Evolutionary conservation across 2,888 invertebrate genomes (phyloP), one percentile per base, ranked within the genome.

Genomic region (Polylopha cassiicola): DNA sequence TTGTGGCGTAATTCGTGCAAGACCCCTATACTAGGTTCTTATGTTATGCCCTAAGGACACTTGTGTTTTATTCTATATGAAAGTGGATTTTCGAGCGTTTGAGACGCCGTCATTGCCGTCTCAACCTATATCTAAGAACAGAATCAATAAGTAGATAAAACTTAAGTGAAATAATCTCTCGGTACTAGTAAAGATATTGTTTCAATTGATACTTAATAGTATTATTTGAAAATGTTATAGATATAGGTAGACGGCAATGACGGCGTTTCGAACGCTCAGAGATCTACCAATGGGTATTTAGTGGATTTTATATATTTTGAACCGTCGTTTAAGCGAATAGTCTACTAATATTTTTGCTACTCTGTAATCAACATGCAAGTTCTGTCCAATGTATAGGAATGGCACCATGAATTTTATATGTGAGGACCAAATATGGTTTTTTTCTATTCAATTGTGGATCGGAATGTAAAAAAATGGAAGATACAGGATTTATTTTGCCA

Each of bases 401-500:
- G 81, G 82, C 81, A 80, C 74, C 60, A 73, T 80, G 77, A 74
- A 76, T 76, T 79, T 72, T 71, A 65, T 61, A 78, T 58, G 67
- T 56, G 72, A 73, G 77, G 80, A 82, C 82, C 82, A 81, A 79
- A 63, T 64, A 62, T 65, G 73, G 70, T 73, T 73, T 68, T n/a
- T n/a, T 68, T 70, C 61, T 65, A 65, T 72, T 65, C 60, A 51
- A 68, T 66, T 64, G 63, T 65, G 65, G 54, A 56, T 68, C 65
- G 53, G 61, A 57, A 61, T 57, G 44, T 42, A 47, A 13, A 31
- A 51, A 50, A 47, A 51, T 61, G 70, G 64, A 58, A 56, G 64
- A 75, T 78, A 78, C 80, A 80, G 77, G 78, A 82, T 84, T 84
- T 81, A 71, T 84, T 82, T 84, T 79, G 82, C 85, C 85, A 84